A percentile compares a stretch with the other conserved stretches of the same genome.
Evolutionary conservation across 2,888 invertebrate species (phyloP).

Genomic region (Meloe dianella): DNA sequence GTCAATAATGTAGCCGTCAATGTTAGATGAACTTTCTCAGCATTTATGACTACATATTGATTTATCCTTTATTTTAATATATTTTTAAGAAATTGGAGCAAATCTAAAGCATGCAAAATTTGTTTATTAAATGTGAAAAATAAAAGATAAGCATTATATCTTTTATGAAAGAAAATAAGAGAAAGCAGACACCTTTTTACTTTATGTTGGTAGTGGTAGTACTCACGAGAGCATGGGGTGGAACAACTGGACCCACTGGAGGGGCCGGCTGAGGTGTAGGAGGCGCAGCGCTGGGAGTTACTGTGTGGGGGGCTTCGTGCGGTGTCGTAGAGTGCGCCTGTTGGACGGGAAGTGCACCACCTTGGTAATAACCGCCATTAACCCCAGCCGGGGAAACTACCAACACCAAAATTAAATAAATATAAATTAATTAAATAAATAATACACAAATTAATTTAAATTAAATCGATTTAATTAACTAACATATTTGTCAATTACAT

Average conservation of each 20-base stretch:
- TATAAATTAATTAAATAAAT: slow-evolving; percentile 3
- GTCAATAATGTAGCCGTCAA: not conserved
- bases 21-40: not conserved
- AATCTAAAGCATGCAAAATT: not conserved
- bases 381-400: slow-evolving; percentile 67
- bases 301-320: slow-evolving; percentile 71
- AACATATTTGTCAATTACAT: slow-evolving; percentile 5
- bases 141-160: not conserved
- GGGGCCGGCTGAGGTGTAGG: slow-evolving; percentile 60
- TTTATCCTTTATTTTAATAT: not conserved
- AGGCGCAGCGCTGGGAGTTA: slow-evolving; percentile 62
- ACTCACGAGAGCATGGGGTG: slow-evolving; percentile 52
- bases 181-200: slow-evolving; percentile 41
- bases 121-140: not conserved
- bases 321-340: slow-evolving; percentile 90
- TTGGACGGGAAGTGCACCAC: slow-evolving; percentile 77
- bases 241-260: slow-evolving; percentile 59
- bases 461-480: slow-evolving; percentile 7
- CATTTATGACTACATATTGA: not conserved
- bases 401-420: slow-evolving; percentile 18
- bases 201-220: slow-evolving; percentile 40
- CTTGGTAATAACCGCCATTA: slow-evolving; percentile 76
- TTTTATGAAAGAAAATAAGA: slow-evolving; percentile 14
- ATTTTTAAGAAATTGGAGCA: not conserved
- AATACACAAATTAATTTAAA: slow-evolving; percentile 12